Percentiles rank a stretch among this genome's conserved stretches.
These are phyloP conservation scores for Glyptemys insculpta DNA, from an alignment of 2,797 vertebrate species.

Conservation along the genomic window DNA sequence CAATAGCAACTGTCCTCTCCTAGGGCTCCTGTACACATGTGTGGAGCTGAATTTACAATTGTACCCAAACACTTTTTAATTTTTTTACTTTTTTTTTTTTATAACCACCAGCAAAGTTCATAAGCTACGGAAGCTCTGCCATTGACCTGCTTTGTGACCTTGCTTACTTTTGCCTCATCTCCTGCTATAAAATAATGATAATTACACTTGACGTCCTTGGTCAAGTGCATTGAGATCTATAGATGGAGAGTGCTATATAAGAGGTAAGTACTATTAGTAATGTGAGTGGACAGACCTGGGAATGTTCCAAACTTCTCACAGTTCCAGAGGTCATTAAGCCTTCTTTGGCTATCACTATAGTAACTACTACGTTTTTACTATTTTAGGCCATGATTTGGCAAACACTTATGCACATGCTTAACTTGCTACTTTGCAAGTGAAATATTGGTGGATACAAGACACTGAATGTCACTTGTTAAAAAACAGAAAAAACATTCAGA, in stretches of 20 bases:
- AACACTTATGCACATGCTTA: background rate
- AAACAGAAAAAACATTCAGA: background rate
- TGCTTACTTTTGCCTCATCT: background rate
- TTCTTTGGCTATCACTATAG: background rate
- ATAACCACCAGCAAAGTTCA: background rate
- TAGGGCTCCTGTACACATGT: background rate
- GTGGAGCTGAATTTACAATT: background rate
- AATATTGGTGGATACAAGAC: background rate
- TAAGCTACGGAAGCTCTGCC: background rate
- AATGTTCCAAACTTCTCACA: constrained; percentile 32
- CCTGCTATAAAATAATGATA: constrained; percentile 1
- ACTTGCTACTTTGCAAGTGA: constrained; percentile 27
- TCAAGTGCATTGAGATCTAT: background rate
- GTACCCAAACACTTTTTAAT: accelerated
- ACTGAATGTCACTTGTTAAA: background rate
- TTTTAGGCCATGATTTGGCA: background rate
- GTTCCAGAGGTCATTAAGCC: background rate
- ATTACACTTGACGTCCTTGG: constrained; percentile 19
- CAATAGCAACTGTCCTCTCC: background rate
- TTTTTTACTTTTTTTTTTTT: background rate
- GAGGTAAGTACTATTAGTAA: constrained; percentile 36
- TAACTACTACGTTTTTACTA: background rate
- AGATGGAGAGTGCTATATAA: background rate
- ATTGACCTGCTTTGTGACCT: background rate
- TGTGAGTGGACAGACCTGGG: background rate